Percentiles rank a stretch among this genome's conserved stretches.
phyloP scores from a whole-genome alignment of 2,888 invertebrate genomes.

The Tromatobia lineatoria region DNA sequence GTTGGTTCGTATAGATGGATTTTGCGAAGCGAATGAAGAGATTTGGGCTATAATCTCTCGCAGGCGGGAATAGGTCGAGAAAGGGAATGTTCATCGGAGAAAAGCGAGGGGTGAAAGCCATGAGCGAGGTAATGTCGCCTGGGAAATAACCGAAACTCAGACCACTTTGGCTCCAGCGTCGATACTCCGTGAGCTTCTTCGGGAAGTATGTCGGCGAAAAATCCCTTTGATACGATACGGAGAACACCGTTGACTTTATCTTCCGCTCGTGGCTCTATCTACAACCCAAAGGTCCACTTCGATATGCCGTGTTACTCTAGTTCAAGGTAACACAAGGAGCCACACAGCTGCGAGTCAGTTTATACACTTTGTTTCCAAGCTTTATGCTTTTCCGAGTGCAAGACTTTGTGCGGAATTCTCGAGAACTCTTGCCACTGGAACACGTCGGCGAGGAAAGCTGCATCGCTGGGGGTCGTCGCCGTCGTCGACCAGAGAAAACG shows the following conservation, averaged over 20 bases:
- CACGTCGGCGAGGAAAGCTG: not conserved
- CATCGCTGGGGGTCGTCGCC: not conserved
- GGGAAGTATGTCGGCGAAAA: constrained; percentile 2
- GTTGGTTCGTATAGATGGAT: not conserved
- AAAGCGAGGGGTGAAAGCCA: not conserved
- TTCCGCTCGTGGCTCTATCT: too few species aligned
- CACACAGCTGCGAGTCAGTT: not conserved
- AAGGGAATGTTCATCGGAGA: not conserved
- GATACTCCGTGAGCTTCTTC: not conserved
- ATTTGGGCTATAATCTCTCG: constrained; percentile 24
- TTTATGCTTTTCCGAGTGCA: too few species aligned
- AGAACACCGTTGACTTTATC: not conserved
- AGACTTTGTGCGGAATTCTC: constrained; percentile 24
- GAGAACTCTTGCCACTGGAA: constrained; percentile 1
- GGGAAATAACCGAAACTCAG: constrained; percentile 29
- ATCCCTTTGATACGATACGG: constrained; percentile 30
- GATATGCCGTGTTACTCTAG: too few species aligned
- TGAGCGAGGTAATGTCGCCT: not conserved
- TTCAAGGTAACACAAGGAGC: too few species aligned
- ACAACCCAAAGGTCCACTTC: too few species aligned
- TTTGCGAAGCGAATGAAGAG: constrained; percentile 38
- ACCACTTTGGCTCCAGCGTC: not conserved
- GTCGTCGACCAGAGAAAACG: not conserved
- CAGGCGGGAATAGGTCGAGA: not conserved
- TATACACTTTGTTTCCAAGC: not conserved